A percentile compares a stretch with the other conserved stretches of the same genome.
phyloP scores from a whole-genome alignment of 2,888 invertebrate genomes.

The Caenorhabditis sp. region DNA sequence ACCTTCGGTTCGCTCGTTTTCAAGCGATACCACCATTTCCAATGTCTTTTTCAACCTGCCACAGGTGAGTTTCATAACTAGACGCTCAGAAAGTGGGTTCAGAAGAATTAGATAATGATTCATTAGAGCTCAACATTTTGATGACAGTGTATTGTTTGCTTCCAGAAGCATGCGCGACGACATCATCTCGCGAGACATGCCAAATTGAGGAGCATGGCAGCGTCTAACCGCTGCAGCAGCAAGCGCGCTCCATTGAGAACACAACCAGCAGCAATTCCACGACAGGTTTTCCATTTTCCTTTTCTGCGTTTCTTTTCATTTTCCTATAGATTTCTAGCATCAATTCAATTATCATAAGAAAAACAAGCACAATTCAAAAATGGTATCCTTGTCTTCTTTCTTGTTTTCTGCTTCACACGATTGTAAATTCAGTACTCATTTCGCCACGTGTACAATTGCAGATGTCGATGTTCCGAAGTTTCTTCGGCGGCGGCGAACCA shows the following conservation, averaged over 20 bases:
- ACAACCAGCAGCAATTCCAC: conserved; percentile 39
- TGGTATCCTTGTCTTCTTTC: background rate
- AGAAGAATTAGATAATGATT: no score
- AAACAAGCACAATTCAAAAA: no score
- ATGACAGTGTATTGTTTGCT: background rate
- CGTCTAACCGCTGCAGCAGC: conserved; percentile 23
- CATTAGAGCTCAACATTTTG: background rate
- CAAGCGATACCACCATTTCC: conserved; percentile 51
- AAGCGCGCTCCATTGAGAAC: conserved; percentile 54
- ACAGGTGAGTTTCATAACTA: conserved; percentile 26
- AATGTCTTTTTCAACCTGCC: conserved; percentile 37
- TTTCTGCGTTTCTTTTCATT: background rate
- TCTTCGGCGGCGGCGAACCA: conserved; percentile 72
- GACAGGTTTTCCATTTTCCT: conserved; percentile 29
- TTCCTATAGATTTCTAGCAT: background rate
- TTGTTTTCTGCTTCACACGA: background rate
- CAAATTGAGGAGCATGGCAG: conserved; percentile 1
- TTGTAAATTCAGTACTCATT: no score
- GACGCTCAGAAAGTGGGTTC: no score
- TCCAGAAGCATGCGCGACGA: conserved; percentile 12
- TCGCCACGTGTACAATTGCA: conserved; percentile 34
- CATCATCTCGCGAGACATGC: conserved; percentile 15
- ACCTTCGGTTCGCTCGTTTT: conserved; percentile 43
- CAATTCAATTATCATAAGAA: background rate
- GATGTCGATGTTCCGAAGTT: conserved; percentile 76